A percentile compares a stretch with the other conserved stretches of the same genome.
phyloP scores from a whole-genome alignment of 2,113 vertebrate genomes.

The Psettodes erumei region DNA sequence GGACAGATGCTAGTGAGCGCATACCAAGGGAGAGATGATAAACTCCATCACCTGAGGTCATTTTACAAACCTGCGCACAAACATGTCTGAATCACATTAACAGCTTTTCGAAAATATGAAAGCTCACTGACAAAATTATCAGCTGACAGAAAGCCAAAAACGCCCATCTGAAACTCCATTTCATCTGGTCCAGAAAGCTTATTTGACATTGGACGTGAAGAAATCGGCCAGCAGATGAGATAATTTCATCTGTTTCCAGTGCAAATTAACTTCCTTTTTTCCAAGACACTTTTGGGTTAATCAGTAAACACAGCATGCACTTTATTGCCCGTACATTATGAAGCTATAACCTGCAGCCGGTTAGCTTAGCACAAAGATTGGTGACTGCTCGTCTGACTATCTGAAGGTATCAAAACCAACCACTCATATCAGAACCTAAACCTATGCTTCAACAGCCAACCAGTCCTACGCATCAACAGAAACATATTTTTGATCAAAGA shows the following conservation, averaged over 20 bases:
- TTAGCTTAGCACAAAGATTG: not conserved
- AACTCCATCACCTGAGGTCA: not conserved
- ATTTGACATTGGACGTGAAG: not conserved
- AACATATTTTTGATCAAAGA: conserved; percentile 22
- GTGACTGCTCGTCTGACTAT: not conserved
- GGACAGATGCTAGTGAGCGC: not conserved
- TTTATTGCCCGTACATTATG: not conserved
- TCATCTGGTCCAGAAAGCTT: not conserved
- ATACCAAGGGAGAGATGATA: not conserved
- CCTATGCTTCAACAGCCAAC: not conserved
- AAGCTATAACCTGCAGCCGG: not conserved
- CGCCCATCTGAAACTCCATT: not conserved
- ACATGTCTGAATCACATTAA: conserved; percentile 9
- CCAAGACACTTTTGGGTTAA: not conserved
- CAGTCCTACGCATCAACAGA: not conserved
- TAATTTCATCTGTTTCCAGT: not conserved
- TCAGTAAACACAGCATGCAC: too few species aligned
- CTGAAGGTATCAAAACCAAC: not conserved
- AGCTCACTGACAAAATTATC: not conserved
- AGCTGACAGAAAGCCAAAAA: not conserved
- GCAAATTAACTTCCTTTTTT: not conserved
- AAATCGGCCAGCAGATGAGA: not conserved
- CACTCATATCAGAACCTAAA: conserved; percentile 3
- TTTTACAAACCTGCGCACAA: not conserved
- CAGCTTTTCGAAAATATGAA: not conserved